Percentiles rank a stretch among this genome's conserved stretches.
These are phyloP conservation scores for Parasteatoda lunata DNA, from an alignment of 2,888 invertebrate species.

Conservation along the genomic window DNA sequence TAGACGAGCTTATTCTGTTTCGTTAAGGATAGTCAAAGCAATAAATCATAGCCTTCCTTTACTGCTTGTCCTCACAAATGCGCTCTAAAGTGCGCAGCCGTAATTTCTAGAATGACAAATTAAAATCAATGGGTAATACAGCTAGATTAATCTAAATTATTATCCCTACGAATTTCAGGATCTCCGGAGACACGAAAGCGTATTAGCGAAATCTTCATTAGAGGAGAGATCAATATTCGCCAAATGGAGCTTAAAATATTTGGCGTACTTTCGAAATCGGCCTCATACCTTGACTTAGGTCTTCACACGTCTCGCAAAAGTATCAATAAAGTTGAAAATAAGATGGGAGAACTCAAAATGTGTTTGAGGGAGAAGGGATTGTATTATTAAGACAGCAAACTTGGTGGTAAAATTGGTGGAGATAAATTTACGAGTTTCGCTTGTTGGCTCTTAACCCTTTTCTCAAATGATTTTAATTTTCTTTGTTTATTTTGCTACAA, in stretches of 20 bases:
- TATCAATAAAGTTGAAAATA: not conserved
- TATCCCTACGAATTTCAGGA: not conserved
- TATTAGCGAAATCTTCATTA: conserved; percentile 5
- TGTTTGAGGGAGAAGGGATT: no score
- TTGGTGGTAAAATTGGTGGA: no score
- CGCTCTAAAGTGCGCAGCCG: not conserved
- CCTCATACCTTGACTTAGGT: not conserved
- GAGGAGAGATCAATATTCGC: not conserved
- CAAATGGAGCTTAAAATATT: not conserved
- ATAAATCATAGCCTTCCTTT: not conserved
- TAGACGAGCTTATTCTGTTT: no score
- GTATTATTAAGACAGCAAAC: no score
- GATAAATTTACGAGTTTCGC: no score
- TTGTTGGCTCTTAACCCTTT: no score
- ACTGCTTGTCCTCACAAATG: not conserved
- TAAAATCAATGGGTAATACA: conserved; percentile 1
- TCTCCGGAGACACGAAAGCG: not conserved
- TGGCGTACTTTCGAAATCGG: not conserved
- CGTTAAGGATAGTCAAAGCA: not conserved
- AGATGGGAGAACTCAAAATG: no score
- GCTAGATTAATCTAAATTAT: conserved; percentile 2
- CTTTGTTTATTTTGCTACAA: no score
- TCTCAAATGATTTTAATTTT: no score
- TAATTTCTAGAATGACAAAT: not conserved
- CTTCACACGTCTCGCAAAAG: not conserved